Evolutionary conservation across 2,113 vertebrate genomes (phyloP).

Genomic region (Mungos mungo): DNA sequence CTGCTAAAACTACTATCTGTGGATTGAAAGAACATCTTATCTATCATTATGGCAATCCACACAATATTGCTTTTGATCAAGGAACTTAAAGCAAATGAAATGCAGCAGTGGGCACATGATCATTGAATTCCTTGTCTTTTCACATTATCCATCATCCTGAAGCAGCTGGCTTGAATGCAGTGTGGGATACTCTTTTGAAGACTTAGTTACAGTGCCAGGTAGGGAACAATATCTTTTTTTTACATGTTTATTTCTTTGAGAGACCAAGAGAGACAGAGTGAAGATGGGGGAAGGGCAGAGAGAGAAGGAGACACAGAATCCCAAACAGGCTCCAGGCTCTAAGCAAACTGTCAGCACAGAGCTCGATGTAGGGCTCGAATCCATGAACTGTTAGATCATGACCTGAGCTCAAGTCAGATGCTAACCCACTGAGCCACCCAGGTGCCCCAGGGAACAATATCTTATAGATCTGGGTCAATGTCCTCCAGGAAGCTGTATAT

Average conservation of each 20-base stretch:
- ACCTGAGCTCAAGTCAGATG: too few relatives aligned
- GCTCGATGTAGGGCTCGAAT: too few relatives aligned
- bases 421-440: too few relatives aligned
- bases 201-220: background rate
- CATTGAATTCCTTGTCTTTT: background rate
- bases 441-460: background rate
- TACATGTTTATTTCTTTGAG: too few relatives aligned
- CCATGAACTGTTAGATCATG: too few relatives aligned
- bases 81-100: background rate
- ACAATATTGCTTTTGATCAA: background rate
- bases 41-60: background rate
- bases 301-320: too few relatives aligned
- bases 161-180: background rate
- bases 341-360: too few relatives aligned
- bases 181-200: background rate
- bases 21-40: background rate
- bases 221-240: background rate
- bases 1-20: background rate
- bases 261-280: too few relatives aligned
- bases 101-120: background rate
- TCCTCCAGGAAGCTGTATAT: background rate
- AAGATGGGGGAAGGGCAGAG: too few relatives aligned
- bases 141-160: background rate
- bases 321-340: too few relatives aligned
- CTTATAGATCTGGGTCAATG: background rate